A percentile compares a stretch with the other conserved stretches of the same genome.
These are phyloP conservation scores for Ectobius pallidus DNA, from an alignment of 2,888 invertebrate species.

Conservation along the genomic window DNA sequence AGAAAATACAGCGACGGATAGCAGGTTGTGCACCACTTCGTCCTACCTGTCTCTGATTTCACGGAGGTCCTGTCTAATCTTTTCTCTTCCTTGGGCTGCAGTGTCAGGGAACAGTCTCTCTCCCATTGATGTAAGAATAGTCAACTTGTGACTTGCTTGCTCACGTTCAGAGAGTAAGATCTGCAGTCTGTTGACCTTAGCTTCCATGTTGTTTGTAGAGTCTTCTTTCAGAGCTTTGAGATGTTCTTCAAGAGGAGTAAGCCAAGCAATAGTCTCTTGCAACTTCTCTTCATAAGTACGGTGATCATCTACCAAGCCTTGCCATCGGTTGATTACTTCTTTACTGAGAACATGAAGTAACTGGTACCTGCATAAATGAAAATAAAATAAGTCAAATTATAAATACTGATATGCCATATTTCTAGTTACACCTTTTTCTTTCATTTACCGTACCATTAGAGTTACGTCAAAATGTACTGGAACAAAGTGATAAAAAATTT, in stretches of 20 bases:
- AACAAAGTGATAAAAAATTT: no score
- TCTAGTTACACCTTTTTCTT: no score
- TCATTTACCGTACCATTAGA: no score
- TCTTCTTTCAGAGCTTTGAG: constrained; percentile 59
- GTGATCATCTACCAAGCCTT: constrained; percentile 82
- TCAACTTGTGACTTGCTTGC: constrained; percentile 80
- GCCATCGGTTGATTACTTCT: constrained; percentile 85
- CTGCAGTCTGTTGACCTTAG: constrained; percentile 50
- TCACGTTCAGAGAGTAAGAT: constrained; percentile 72
- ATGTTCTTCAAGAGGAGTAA: constrained; percentile 76
- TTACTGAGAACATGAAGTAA: constrained; percentile 80
- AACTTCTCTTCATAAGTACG: constrained; percentile 76
- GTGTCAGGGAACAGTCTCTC: constrained; percentile 93
- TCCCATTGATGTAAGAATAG: constrained; percentile 74
- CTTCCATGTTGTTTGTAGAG: constrained; percentile 56
- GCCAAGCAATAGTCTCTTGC: constrained; percentile 76
- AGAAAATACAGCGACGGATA: no score
- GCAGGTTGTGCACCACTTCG: no score
- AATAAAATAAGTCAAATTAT: no score
- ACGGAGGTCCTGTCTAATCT: constrained; percentile 83
- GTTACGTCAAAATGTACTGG: no score
- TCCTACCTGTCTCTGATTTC: constrained; percentile 70
- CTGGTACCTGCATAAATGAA: constrained; percentile 66
- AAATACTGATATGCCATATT: no score
- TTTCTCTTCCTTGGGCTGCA: constrained; percentile 88